Evolutionary conservation across 2,888 invertebrate genomes (phyloP).

Genomic region (Oscheius myriophilus): DNA sequence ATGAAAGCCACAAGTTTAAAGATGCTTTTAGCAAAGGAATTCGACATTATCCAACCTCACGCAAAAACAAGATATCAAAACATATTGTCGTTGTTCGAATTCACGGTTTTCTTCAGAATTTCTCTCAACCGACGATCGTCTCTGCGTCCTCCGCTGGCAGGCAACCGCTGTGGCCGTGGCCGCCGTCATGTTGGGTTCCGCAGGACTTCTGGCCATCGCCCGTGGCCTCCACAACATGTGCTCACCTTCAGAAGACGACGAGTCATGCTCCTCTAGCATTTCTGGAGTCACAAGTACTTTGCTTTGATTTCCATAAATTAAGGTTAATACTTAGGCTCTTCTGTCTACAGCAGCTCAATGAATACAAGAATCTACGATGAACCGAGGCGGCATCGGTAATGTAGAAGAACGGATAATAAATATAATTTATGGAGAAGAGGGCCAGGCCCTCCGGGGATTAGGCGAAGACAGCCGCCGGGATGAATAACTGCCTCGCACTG

Average conservation of each 20-base stretch:
- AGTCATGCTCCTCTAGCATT: slow-evolving; percentile 18
- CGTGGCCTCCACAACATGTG: slow-evolving; percentile 19
- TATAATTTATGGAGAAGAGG: neutral
- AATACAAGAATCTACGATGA: slow-evolving; percentile 17
- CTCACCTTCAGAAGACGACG: slow-evolving; percentile 4
- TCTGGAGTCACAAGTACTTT: slow-evolving; percentile 12
- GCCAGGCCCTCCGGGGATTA: slow-evolving; percentile 1
- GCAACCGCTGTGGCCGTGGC: slow-evolving; percentile 13
- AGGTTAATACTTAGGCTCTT: slow-evolving; percentile 9
- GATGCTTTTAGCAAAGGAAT: too few species aligned
- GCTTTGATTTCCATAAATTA: neutral
- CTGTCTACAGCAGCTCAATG: slow-evolving; percentile 1
- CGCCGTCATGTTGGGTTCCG: slow-evolving; percentile 1
- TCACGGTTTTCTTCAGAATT: too few species aligned
- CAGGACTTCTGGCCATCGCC: slow-evolving; percentile 9
- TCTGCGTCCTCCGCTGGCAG: slow-evolving; percentile 24
- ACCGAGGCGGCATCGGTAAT: slow-evolving; percentile 10
- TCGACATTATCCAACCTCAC: too few species aligned
- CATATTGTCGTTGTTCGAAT: too few species aligned
- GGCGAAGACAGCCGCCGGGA: slow-evolving; percentile 15
- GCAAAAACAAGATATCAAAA: slow-evolving; percentile 12
- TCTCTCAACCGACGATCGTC: slow-evolving; percentile 5
- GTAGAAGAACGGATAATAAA: neutral
- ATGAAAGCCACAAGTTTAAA: too few species aligned
- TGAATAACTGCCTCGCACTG: slow-evolving; percentile 2